These are phyloP conservation scores for Theocolax elegans DNA, from an alignment of 1,140 invertebrate species.

Conservation along the genomic window DNA sequence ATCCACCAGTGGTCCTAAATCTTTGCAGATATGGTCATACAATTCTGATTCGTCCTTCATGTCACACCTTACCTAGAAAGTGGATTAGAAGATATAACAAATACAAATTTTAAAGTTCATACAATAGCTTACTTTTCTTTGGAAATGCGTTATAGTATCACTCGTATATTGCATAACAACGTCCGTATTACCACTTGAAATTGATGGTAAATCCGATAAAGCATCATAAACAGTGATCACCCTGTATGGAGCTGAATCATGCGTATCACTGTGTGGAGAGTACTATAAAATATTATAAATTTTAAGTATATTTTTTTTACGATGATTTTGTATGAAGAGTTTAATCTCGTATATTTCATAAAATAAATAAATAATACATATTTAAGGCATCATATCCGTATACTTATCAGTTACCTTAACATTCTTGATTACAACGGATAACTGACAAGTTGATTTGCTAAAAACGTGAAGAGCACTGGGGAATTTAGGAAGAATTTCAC, in stretches of 20 bases:
- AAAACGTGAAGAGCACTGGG: slow-evolving; percentile 87
- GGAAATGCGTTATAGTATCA: slow-evolving; percentile 81
- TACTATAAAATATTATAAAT: slow-evolving; percentile 55
- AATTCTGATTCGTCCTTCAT: slow-evolving; percentile 70
- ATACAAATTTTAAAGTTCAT: too few species aligned
- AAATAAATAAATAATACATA: not conserved
- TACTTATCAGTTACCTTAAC: slow-evolving; percentile 64
- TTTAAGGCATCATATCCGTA: not conserved
- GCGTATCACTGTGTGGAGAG: slow-evolving; percentile 66
- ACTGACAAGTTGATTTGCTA: slow-evolving; percentile 75
- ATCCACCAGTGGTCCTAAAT: slow-evolving; percentile 83
- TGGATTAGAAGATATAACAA: not conserved
- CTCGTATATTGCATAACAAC: slow-evolving; percentile 80
- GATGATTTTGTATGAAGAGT: not conserved
- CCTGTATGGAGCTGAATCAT: slow-evolving; percentile 76
- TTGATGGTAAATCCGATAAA: slow-evolving; percentile 84
- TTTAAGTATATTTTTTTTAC: not conserved
- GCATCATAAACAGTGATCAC: slow-evolving; percentile 84
- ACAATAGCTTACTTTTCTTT: slow-evolving; percentile 70
- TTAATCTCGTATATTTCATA: not conserved
- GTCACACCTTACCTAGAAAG: slow-evolving; percentile 71
- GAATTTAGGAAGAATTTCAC: slow-evolving; percentile 80
- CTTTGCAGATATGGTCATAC: slow-evolving; percentile 86
- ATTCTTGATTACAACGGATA: slow-evolving; percentile 80
- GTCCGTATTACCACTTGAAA: slow-evolving; percentile 78